Conservation (phyloP, 2,888 invertebrate genomes). For the Aporophyla nigra region DNA sequence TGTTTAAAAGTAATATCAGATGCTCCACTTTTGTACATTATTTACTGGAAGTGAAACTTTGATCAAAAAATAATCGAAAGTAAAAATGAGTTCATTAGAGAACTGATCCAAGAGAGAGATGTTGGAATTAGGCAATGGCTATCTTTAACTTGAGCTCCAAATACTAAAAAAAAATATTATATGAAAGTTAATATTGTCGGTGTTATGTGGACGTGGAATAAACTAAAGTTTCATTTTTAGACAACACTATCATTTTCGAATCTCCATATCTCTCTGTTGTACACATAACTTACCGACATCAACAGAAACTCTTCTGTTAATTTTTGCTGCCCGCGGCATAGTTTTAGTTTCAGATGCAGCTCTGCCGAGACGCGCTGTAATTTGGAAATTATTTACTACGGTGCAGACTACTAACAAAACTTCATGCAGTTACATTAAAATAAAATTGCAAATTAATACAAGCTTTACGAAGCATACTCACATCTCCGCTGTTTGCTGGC, state of each 20-base stretch:
- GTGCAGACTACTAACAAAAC: constrained; percentile 4
- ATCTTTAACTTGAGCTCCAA: background rate
- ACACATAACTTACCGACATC: constrained; percentile 78
- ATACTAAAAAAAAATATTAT: background rate
- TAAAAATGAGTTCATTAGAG: background rate
- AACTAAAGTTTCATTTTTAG: background rate
- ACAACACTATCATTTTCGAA: background rate
- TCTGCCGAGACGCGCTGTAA: constrained; percentile 79
- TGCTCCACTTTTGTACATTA: background rate
- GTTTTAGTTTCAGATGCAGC: constrained; percentile 82
- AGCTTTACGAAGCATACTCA: constrained; percentile 61
- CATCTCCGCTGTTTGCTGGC: constrained; percentile 70
- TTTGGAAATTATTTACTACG: constrained; percentile 4
- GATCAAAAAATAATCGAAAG: background rate
- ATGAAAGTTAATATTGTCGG: background rate
- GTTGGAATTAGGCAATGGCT: too few species aligned
- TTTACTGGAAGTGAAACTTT: background rate
- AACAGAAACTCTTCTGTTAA: constrained; percentile 79
- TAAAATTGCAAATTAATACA: constrained; percentile 23
- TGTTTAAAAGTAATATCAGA: too few species aligned
- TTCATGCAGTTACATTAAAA: constrained; percentile 27
- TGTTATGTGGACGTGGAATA: background rate
- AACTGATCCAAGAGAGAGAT: too few species aligned
- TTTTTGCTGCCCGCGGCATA: constrained; percentile 76
- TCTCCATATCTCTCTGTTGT: background rate